Evolutionary conservation across 2,797 vertebrate species (phyloP).

Genomic region (Cossypha niveicapilla): DNA sequence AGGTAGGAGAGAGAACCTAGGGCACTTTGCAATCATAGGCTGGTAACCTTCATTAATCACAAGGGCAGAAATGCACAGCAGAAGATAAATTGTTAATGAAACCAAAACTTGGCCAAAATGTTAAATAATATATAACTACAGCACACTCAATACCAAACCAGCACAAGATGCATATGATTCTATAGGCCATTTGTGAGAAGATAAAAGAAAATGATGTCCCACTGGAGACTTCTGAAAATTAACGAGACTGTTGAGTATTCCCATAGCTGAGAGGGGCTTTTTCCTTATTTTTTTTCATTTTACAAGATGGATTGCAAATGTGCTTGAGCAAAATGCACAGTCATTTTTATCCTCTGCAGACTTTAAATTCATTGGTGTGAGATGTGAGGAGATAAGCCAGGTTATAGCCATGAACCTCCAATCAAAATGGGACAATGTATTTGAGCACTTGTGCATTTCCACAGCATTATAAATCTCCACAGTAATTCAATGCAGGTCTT

Average conservation of each 20-base stretch:
- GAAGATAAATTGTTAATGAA: conserved; percentile 19
- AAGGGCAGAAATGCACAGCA: not conserved
- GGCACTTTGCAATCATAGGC: not conserved
- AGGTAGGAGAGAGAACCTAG: conserved; percentile 8
- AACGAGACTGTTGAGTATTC: conserved; percentile 8
- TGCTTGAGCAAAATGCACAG: not conserved
- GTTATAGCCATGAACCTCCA: not conserved
- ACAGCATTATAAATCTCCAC: not conserved
- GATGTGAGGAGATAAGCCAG: conserved; percentile 4
- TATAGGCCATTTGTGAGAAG: conserved; percentile 6
- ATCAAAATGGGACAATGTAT: not conserved
- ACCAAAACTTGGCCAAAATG: conserved; percentile 28
- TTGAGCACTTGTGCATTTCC: not conserved
- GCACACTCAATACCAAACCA: not conserved
- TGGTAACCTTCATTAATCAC: conserved; percentile 35
- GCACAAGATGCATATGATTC: conserved; percentile 9
- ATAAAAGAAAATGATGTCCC: conserved; percentile 17
- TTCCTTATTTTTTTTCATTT: not conserved
- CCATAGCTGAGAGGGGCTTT: not conserved
- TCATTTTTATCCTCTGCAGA: conserved; percentile 9
- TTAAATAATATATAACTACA: conserved; percentile 34
- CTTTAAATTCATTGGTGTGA: not conserved
- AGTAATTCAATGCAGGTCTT: not conserved
- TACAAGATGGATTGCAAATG: not conserved
- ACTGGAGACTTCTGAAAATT: conserved; percentile 33